Evolutionary conservation across 2,113 vertebrate genomes (phyloP), one percentile per base, ranked within the genome.

Genomic region (Epinephelus cyanopodus): DNA sequence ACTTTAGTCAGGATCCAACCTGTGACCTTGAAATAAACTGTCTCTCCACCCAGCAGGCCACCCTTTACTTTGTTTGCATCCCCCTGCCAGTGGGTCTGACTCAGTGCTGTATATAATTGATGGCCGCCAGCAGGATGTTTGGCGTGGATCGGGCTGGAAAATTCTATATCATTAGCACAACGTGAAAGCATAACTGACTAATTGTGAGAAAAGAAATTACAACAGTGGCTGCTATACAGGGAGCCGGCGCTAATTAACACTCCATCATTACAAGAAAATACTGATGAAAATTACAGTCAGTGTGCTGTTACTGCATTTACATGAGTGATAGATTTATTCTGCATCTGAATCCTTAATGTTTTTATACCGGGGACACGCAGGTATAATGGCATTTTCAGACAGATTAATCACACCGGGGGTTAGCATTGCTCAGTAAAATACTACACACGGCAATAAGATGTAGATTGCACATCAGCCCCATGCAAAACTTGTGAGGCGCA

Each of bases 171-270:
- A 89, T 89, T 90, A 85, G 84, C 60, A 17, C 79, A 70, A 60
- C 25, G 81, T 58, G 70, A 73, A 82, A 88, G 86, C 71, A 50
- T 84, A 84, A 87, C 73, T 83, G 89, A 90, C 86, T 89, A 84
- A 91, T 81, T 89, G 74, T 86, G 72, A 90, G 87, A 88, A 83
- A 72, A 79, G 2, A 85, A 88, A 87, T 87, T 79, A 87, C 72
- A 85, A 81, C 61, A 52, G 81, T 73, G 81, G 84, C 85, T 47
- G 82, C 84, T 52, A 48, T 74, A 82, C 48, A 74, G 82, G 65
- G 87, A 90, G 80, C 85, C 77, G 78, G 79, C 60, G 9, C 83
- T 84, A 92, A 93, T 93, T 90, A 91, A 87, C 77, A 68, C 72
- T 86, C 65, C 61, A 81, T 87, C 83, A 83, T 85, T 69, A 81